Conservation (phyloP, 2,888 invertebrate species). For the Hirtodrosophila histrioides region DNA sequence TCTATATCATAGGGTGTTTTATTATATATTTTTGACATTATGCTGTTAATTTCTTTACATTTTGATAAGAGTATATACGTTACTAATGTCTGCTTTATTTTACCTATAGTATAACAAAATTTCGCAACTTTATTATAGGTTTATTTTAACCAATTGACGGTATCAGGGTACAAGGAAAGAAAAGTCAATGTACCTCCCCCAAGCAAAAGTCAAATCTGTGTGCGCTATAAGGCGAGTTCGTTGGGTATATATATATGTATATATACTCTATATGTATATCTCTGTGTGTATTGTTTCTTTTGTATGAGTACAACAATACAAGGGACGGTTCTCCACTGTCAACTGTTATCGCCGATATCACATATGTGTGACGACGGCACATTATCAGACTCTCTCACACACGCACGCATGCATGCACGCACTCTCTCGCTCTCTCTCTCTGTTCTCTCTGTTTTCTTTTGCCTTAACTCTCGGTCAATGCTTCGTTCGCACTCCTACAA, state of each 20-base stretch:
- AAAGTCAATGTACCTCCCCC: slow-evolving; percentile 60
- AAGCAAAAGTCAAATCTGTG: slow-evolving; percentile 56
- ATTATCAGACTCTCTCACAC: slow-evolving; percentile 53
- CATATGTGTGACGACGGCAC: slow-evolving; percentile 36
- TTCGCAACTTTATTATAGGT: slow-evolving; percentile 16
- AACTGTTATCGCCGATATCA: slow-evolving; percentile 74
- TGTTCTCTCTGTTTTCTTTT: slow-evolving; percentile 59
- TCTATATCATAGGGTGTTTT: too few species aligned
- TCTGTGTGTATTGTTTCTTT: slow-evolving; percentile 20
- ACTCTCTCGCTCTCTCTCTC: slow-evolving; percentile 12
- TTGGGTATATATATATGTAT: background rate
- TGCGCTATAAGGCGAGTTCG: slow-evolving; percentile 2
- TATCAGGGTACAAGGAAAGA: slow-evolving; percentile 29
- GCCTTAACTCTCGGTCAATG: slow-evolving; percentile 73
- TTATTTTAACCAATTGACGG: background rate
- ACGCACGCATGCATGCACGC: slow-evolving; percentile 17
- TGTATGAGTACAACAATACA: slow-evolving; percentile 35
- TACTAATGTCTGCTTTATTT: background rate
- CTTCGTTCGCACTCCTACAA: slow-evolving; percentile 58
- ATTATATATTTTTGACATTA: too few species aligned
- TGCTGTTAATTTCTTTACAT: too few species aligned
- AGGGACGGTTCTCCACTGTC: slow-evolving; percentile 57
- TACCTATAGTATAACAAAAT: background rate
- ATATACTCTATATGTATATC: background rate
- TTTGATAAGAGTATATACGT: slow-evolving; percentile 2